Evolutionary conservation across 1,140 invertebrate genomes (phyloP).

Genomic region (Onthophagus taurus): DNA sequence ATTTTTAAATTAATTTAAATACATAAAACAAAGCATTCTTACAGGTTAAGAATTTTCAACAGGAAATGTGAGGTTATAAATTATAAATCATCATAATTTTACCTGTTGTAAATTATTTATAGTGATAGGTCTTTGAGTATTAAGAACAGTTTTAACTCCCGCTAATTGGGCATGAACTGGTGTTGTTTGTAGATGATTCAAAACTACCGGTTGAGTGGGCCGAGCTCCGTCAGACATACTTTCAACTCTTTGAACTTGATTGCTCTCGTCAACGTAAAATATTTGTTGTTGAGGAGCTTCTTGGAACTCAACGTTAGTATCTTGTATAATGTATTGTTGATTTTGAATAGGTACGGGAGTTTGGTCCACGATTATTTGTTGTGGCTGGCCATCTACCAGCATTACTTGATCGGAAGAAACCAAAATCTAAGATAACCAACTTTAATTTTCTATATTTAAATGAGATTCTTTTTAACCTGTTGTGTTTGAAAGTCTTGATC

Average conservation of each 20-base stretch:
- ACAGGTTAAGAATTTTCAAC: too few species aligned
- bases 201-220: too few species aligned
- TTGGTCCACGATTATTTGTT: slow-evolving; percentile 24
- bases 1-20: too few species aligned
- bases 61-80: too few species aligned
- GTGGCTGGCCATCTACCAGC: slow-evolving; percentile 19
- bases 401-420: slow-evolving; percentile 29
- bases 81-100: too few species aligned
- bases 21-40: too few species aligned
- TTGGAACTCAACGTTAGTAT: slow-evolving; percentile 17
- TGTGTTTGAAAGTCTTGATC: slow-evolving; percentile 24
- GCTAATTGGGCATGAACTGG: too few species aligned
- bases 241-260: slow-evolving; percentile 5
- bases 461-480: slow-evolving; percentile 21
- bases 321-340: slow-evolving; percentile 17
- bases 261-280: slow-evolving; percentile 18
- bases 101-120: too few species aligned
- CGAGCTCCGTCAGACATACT: background rate
- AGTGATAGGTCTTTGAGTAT: too few species aligned
- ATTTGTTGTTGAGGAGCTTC: slow-evolving; percentile 16
- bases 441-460: background rate
- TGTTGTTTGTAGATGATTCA: too few species aligned
- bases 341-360: slow-evolving; percentile 20
- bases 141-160: too few species aligned
- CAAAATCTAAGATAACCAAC: slow-evolving; percentile 14